Conservation (phyloP, 2,888 invertebrate genomes). For the Sphaerophoria taeniata region DNA sequence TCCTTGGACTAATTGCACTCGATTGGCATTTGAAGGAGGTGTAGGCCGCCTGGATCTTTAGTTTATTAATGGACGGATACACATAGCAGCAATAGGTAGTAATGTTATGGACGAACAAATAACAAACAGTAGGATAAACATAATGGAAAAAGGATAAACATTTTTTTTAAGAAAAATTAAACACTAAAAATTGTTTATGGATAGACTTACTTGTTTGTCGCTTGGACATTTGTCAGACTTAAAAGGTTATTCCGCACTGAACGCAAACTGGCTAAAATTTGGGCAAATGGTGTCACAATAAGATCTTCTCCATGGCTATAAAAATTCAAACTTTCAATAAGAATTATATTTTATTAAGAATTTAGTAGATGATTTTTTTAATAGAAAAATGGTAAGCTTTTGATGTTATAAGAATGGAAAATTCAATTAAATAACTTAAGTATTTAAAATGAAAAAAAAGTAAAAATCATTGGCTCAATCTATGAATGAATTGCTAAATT, state of each 20-base stretch:
- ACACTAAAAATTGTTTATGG: constrained; percentile 52
- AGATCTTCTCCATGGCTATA: constrained; percentile 97
- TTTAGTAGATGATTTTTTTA: neutral
- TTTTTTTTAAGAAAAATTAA: constrained; percentile 41
- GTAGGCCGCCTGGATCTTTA: constrained; percentile 83
- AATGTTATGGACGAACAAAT: constrained; percentile 4
- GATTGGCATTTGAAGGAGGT: constrained; percentile 81
- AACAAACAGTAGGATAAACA: constrained; percentile 44
- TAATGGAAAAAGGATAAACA: constrained; percentile 31
- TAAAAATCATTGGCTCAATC: too few relatives aligned
- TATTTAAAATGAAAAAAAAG: too few relatives aligned
- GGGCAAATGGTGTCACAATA: constrained; percentile 99
- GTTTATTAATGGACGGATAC: constrained; percentile 63
- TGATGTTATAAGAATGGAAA: too few relatives aligned
- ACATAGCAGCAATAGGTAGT: constrained; percentile 39
- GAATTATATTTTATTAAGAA: constrained; percentile 22
- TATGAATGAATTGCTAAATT: too few relatives aligned
- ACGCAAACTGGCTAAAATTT: constrained; percentile 98
- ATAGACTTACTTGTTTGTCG: constrained; percentile 88
- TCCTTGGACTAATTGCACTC: constrained; percentile 83
- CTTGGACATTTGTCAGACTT: constrained; percentile 95
- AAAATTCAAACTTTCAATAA: constrained; percentile 61
- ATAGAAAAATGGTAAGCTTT: too few relatives aligned
- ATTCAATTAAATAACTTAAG: too few relatives aligned
- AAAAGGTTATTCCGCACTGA: constrained; percentile 99